Evolutionary conservation across 2,888 invertebrate species (phyloP).

Genomic region (Drosophila mayaguana): DNA sequence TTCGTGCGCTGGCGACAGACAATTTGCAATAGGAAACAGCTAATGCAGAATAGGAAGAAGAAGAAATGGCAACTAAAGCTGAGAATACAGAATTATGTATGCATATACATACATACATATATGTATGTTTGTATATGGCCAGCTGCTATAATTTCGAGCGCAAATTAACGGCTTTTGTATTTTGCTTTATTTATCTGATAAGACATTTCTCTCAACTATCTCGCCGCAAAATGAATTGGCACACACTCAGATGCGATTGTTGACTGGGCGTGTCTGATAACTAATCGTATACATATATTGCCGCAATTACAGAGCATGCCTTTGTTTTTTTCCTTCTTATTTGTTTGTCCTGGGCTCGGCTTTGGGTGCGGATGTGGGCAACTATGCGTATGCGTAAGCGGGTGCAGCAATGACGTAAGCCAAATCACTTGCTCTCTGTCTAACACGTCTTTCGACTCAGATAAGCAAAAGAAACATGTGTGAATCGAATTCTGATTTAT

Average conservation of each 20-base stretch:
- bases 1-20: slow-evolving; percentile 27
- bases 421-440: slow-evolving; percentile 17
- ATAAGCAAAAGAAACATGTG: slow-evolving; percentile 31
- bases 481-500: slow-evolving; percentile 53
- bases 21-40: slow-evolving; percentile 31
- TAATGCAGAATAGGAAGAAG: slow-evolving; percentile 1
- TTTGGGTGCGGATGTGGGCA: slow-evolving; percentile 1
- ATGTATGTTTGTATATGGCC: not conserved
- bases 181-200: slow-evolving; percentile 21
- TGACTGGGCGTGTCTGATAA: slow-evolving; percentile 31
- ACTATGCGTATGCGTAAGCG: slow-evolving; percentile 17
- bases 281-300: slow-evolving; percentile 16
- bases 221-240: slow-evolving; percentile 6
- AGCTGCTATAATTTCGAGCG: slow-evolving; percentile 16
- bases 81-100: not conserved
- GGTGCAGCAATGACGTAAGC: slow-evolving; percentile 57
- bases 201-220: slow-evolving; percentile 17
- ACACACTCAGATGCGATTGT: not conserved
- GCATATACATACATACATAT: no score
- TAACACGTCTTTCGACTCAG: slow-evolving; percentile 25
- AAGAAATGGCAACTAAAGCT: not conserved
- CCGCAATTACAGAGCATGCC: slow-evolving; percentile 22
- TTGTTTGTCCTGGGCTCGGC: slow-evolving; percentile 10
- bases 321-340: not conserved
- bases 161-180: slow-evolving; percentile 20